A percentile compares a stretch with the other conserved stretches of the same genome.
phyloP scores from a whole-genome alignment of 2,113 vertebrate species.

The Chascanopsetta lugubris region DNA sequence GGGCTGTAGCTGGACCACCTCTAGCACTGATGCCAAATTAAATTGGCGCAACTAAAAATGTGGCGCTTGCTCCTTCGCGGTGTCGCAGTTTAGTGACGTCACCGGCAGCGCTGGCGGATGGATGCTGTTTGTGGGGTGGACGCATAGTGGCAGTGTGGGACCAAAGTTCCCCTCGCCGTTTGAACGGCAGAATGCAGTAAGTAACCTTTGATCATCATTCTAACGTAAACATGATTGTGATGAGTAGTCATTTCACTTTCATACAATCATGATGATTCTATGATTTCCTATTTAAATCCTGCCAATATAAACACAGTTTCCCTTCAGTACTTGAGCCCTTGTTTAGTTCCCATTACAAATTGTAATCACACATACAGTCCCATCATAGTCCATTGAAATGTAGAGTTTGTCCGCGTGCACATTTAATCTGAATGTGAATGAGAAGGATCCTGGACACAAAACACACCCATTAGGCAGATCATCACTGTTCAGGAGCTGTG shows the following conservation, averaged over 20 bases:
- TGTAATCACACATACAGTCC: neutral
- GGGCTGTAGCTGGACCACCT: neutral
- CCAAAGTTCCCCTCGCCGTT: neutral
- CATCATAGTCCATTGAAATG: neutral
- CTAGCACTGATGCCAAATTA: neutral
- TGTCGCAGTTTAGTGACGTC: constrained; percentile 64
- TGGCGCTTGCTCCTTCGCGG: constrained; percentile 43
- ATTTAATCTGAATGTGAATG: neutral
- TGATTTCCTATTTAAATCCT: too few relatives aligned
- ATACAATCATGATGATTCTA: too few relatives aligned
- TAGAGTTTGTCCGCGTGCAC: neutral
- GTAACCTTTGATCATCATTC: too few relatives aligned
- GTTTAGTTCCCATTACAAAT: neutral
- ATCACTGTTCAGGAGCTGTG: neutral
- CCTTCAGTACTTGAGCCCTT: too few relatives aligned
- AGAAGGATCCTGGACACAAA: neutral
- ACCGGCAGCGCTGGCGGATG: rapidly evolving
- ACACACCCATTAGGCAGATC: neutral
- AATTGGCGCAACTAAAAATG: constrained; percentile 51
- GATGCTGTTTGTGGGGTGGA: neutral
- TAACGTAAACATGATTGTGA: too few relatives aligned
- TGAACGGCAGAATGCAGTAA: too few relatives aligned
- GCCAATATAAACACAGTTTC: too few relatives aligned
- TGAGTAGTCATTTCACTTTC: too few relatives aligned
- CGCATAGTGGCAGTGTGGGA: constrained; percentile 30